Evolutionary conservation across 2,797 vertebrate genomes (phyloP).

Genomic region (Enteromius afrohamiltoni): DNA sequence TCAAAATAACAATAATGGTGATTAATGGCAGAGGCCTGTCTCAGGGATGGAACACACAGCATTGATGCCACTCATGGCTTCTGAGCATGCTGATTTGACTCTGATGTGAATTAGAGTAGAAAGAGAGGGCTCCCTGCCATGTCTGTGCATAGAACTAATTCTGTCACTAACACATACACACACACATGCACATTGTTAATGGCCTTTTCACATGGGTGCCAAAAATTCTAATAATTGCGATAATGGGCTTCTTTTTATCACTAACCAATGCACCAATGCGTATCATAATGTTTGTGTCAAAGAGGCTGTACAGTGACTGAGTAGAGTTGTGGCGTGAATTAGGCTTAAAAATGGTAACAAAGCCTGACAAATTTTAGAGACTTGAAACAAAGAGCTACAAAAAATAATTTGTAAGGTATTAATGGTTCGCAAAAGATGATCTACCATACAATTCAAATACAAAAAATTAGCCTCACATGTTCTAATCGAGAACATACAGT

Average conservation of each 20-base stretch:
- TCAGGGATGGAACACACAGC: slow-evolving; percentile 59
- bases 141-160: slow-evolving; percentile 67
- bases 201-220: slow-evolving; percentile 65
- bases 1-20: slow-evolving; percentile 64
- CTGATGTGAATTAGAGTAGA: slow-evolving; percentile 69
- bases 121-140: slow-evolving; percentile 64
- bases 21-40: slow-evolving; percentile 63
- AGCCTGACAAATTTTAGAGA: slow-evolving; percentile 55
- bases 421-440: slow-evolving; percentile 43
- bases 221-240: slow-evolving; percentile 66
- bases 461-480: slow-evolving; percentile 16
- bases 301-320: slow-evolving; percentile 57
- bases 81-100: slow-evolving; percentile 68
- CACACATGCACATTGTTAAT: slow-evolving; percentile 59
- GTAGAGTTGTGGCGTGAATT: slow-evolving; percentile 56
- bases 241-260: slow-evolving; percentile 69
- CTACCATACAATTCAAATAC: slow-evolving; percentile 15
- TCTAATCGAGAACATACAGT: background rate
- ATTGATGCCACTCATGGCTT: slow-evolving; percentile 65
- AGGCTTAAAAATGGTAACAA: slow-evolving; percentile 53
- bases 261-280: slow-evolving; percentile 65
- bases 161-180: slow-evolving; percentile 56
- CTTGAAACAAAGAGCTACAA: slow-evolving; percentile 49
- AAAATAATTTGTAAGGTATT: slow-evolving; percentile 51
- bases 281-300: slow-evolving; percentile 58